Evolutionary conservation across 2,888 invertebrate species (phyloP), one percentile per base, ranked within the genome.

Genomic region (Prosopocoilus inquinatus): DNA sequence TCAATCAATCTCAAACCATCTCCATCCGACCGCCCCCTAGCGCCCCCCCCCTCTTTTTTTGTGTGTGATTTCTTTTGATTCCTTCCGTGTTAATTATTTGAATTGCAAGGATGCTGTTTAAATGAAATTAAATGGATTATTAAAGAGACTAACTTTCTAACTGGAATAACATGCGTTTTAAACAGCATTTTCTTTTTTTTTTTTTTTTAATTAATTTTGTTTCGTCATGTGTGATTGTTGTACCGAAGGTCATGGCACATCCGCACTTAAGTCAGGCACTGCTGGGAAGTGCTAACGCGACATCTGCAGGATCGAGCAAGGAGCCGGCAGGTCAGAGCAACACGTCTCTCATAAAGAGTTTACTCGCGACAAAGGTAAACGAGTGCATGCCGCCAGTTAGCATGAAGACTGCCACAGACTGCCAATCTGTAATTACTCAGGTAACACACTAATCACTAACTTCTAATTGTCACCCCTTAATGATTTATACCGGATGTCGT

Each of bases 291-390:
- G 55, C 67, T 43, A 73, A 74, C 59, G 58, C 70, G 3, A 64
- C 67, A n/a, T 55, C 66, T 16, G 51, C 63, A 39, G 59, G 46
- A 13, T 49, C 54, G 8, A 34, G 48, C 13, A 57, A 55, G 33
- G 57, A 63, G 53, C 2, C 69, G 75, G 3, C 79, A 77, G 75
- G 75, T 63, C 74, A 78, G 62, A 84, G 84, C 54, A 87, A 86
- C 71, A 89, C 92, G 50, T 91, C 93, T 57, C 83, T 95, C 67
- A 95, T 96, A 75, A 96, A 96, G 80, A 94, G 92, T 79, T 84
- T 96, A 65, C 81, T 96, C 77, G 96, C 96, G 68, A 94, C 91
- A 79, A 96, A 96, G 88, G 94, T 94, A 82, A 84, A 82, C 80
- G 82, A 82, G 77, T 81, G 80, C 79, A 80, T 80, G 75, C 73